phyloP scores from a whole-genome alignment of 2,888 invertebrate genomes.

The Tetropium fuscum region DNA sequence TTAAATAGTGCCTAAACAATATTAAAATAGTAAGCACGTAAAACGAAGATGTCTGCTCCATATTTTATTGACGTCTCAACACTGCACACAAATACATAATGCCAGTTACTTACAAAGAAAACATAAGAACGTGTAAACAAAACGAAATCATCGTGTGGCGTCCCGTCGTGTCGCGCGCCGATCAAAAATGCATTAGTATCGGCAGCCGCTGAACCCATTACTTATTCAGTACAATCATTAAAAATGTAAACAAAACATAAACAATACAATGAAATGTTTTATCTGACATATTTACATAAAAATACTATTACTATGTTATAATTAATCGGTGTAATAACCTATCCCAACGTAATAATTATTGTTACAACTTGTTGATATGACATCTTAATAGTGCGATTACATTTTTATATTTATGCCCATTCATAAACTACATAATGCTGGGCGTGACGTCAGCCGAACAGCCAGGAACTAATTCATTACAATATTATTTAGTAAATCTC shows the following conservation, averaged over 20 bases:
- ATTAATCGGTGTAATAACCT: slow-evolving; percentile 53
- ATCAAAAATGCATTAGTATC: slow-evolving; percentile 13
- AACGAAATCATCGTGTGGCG: too few species aligned
- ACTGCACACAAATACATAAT: too few species aligned
- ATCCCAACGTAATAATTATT: slow-evolving; percentile 51
- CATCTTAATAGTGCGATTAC: slow-evolving; percentile 52
- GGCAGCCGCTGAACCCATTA: slow-evolving; percentile 22
- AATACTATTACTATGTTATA: slow-evolving; percentile 53
- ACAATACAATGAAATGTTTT: slow-evolving; percentile 50
- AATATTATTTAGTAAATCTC: slow-evolving; percentile 16
- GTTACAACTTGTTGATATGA: slow-evolving; percentile 51
- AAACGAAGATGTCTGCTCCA: too few species aligned
- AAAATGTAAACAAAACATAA: slow-evolving; percentile 45
- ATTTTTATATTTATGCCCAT: slow-evolving; percentile 50
- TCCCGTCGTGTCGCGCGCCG: too few species aligned
- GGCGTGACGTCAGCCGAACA: slow-evolving; percentile 34
- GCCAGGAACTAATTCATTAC: slow-evolving; percentile 33
- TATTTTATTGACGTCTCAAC: too few species aligned
- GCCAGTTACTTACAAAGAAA: too few species aligned
- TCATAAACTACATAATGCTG: slow-evolving; percentile 45
- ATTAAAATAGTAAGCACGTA: too few species aligned
- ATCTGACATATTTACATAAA: slow-evolving; percentile 53
- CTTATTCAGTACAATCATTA: slow-evolving; percentile 44
- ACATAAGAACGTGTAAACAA: too few species aligned
- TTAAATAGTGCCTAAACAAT: too few species aligned